phyloP scores from a whole-genome alignment of 1,140 invertebrate genomes.

The Palaemon carinicauda region DNA sequence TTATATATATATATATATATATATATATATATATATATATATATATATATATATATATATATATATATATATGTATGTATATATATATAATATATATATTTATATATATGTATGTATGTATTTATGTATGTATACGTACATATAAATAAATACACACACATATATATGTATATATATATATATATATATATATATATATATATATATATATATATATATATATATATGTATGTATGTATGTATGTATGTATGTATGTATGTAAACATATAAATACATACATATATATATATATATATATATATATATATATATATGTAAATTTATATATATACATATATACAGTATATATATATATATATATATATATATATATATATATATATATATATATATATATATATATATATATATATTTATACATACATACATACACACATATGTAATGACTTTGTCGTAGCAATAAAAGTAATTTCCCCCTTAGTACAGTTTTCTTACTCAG shows the following conservation, averaged over 20 bases:
- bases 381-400: neutral
- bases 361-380: neutral
- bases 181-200: neutral
- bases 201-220: no score
- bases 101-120: neutral
- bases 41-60: neutral
- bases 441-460: no score
- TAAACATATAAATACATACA: conserved; percentile 8
- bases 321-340: neutral
- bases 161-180: neutral
- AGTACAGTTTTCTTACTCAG: no score
- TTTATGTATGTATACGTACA: no score
- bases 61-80: neutral
- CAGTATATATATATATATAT: neutral
- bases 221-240: neutral
- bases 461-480: no score
- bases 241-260: neutral
- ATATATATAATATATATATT: neutral
- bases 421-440: no score
- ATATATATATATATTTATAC: no score
- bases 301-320: neutral
- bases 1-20: conserved; percentile 3
- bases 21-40: conserved; percentile 7
- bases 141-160: neutral
- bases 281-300: neutral